phyloP scores from a whole-genome alignment of 2,113 vertebrate species.

The Halcyon senegalensis region DNA sequence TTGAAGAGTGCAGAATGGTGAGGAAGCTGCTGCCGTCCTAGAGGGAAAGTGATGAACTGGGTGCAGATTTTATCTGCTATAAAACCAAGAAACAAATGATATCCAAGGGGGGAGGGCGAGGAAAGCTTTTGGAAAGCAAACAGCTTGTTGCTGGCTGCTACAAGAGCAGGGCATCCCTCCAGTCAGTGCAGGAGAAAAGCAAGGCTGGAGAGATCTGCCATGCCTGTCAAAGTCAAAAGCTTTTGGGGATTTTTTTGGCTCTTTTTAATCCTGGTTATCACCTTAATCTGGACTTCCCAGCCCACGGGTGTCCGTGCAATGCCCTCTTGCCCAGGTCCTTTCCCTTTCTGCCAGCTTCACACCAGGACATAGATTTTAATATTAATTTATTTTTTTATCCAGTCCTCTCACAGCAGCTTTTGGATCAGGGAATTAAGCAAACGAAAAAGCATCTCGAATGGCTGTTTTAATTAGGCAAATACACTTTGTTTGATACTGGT shows the following conservation, averaged over 20 bases:
- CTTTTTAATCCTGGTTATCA: not conserved
- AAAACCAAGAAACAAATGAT: not conserved
- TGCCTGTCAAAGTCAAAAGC: accelerated
- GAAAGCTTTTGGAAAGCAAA: not conserved
- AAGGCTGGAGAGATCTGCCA: accelerated
- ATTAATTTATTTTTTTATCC: not conserved
- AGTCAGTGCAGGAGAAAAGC: accelerated
- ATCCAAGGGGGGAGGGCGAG: not conserved
- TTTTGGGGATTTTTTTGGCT: not conserved
- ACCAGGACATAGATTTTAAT: not conserved
- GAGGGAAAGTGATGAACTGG: not conserved
- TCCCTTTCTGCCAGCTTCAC: not conserved
- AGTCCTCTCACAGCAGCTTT: accelerated
- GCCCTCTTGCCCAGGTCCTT: not conserved
- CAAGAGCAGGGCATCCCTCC: not conserved
- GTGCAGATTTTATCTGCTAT: not conserved
- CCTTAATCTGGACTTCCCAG: not conserved
- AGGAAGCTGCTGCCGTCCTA: not conserved
- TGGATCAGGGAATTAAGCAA: not conserved
- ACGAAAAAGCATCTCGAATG: not conserved
- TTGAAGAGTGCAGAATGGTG: accelerated
- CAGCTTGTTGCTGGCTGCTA: not conserved
- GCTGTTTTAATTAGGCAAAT: not conserved
- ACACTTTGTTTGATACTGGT: not conserved
- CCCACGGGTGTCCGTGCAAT: accelerated